Evolutionary conservation across 2,113 vertebrate genomes (phyloP).

Genomic region (Megaleporinus macrocephalus): DNA sequence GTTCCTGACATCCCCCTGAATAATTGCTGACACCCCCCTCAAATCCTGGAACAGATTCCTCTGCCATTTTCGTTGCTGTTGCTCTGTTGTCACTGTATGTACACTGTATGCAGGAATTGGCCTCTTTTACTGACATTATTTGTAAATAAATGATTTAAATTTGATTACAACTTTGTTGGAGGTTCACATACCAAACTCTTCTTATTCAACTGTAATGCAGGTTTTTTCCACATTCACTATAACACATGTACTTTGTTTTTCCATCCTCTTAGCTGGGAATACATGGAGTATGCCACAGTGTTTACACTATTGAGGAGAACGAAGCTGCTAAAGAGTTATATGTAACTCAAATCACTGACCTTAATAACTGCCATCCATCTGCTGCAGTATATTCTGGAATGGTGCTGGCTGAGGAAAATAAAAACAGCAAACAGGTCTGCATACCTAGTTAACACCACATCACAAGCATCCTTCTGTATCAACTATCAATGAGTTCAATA

Average conservation of each 20-base stretch:
- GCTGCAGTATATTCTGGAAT: conserved; percentile 70
- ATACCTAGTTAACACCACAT: not conserved
- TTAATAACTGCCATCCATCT: conserved; percentile 69
- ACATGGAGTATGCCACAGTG: conserved; percentile 75
- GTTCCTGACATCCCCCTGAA: too few species aligned
- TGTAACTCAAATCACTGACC: conserved; percentile 72
- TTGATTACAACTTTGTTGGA: too few species aligned
- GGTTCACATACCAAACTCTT: too few species aligned
- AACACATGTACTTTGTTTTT: not conserved
- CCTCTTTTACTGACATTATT: too few species aligned
- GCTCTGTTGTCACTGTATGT: too few species aligned
- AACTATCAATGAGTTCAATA: not conserved
- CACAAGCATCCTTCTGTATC: not conserved
- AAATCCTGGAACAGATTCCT: too few species aligned
- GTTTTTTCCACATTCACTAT: too few species aligned
- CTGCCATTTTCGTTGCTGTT: too few species aligned
- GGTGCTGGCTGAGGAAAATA: conserved; percentile 64
- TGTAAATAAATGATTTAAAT: too few species aligned
- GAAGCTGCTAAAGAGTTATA: conserved; percentile 57
- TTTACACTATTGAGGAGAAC: conserved; percentile 68
- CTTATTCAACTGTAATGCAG: too few species aligned
- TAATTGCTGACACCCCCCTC: too few species aligned
- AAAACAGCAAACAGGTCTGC: conserved; percentile 68
- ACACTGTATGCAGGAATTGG: too few species aligned
- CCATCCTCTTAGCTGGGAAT: conserved; percentile 67